Base-by-base conservation (phyloP, 2,797 vertebrate genomes). In the Apogon hyalosoma region DNA sequence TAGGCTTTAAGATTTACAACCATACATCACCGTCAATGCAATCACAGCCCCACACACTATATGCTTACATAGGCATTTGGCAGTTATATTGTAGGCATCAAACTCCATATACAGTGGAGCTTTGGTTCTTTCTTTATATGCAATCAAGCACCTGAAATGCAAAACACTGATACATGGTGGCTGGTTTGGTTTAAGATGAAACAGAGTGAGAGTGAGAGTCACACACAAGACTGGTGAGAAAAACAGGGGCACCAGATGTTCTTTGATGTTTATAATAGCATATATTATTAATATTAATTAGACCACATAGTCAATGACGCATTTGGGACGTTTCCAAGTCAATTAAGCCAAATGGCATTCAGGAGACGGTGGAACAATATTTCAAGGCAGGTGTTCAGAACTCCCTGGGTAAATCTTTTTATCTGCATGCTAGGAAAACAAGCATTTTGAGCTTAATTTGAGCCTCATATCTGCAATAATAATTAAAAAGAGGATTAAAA, bases 261-360 rank as follows among this genome's bases (percentile, higher is more conserved):
- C 96, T 98, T 97, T 98, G 97, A 98, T 98, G 97, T 98, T 98
- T 97, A 98, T 98, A 98, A 98, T 98, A 96, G 96, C 97, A 97
- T 98, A 97, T 98, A 98, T 98, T 98, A 98, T 98, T 98, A 97
- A 98, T 98, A 98, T 98, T 98, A 98, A 98, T 98, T 98, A 98
- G 96, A 98, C 96, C 96, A 96, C 96, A 92, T 92, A 97, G 96
- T 97, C 96, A 97, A 96, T 96, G 96, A 97, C 96, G 96, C 96
- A 97, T 98, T 98, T 98, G 97, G 96, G 97, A 96, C 96, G 96
- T 96, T 97, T 98, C 97, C 97, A 98, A 98, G 97, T 98, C 97
- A 98, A 98, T 98, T 98, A 98, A 98, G 96, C 96, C 95, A 97
- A 97, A 97, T 96, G 96, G 96, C 96, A 97, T 98, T 97, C 96